Percentiles rank a stretch among this genome's conserved stretches.
Evolutionary conservation across 2,797 vertebrate genomes (phyloP).

Genomic region (Mus minutoides): DNA sequence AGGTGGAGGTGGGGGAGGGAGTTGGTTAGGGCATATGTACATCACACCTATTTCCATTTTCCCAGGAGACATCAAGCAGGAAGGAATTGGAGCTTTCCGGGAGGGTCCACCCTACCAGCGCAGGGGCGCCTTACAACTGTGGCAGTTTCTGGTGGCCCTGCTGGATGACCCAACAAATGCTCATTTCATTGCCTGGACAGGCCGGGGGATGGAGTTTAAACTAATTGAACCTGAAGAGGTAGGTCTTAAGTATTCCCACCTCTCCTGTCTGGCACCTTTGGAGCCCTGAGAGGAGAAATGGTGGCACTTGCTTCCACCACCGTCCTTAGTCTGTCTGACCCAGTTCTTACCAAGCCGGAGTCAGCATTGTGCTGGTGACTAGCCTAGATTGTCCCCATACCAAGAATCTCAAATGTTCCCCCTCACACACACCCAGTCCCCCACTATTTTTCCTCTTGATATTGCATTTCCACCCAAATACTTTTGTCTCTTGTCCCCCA

Average conservation of each 20-base stretch:
- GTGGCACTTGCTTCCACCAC: not conserved
- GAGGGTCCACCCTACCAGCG: constrained; percentile 96
- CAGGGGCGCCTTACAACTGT: constrained; percentile 96
- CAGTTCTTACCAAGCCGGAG: not conserved
- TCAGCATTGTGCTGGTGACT: not conserved
- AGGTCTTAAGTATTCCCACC: constrained; percentile 43
- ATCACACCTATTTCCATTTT: not conserved
- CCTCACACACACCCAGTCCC: too few relatives aligned
- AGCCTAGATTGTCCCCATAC: not conserved
- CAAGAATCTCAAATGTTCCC: not conserved
- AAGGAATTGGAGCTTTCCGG: constrained; percentile 89
- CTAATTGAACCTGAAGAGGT: constrained; percentile 99
- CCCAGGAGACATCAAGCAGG: constrained; percentile 96
- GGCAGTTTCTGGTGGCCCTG: constrained; percentile 97
- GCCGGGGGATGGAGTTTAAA: constrained; percentile 99
- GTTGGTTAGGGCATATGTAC: not conserved
- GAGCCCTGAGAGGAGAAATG: not conserved
- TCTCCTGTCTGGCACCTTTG: not conserved
- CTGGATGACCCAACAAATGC: constrained; percentile 95
- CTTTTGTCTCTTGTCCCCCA: constrained; percentile 74
- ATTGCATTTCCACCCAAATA: not conserved
- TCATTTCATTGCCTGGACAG: constrained; percentile 99
- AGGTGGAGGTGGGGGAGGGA: not conserved
- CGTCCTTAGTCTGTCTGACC: not conserved
- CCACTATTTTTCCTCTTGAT: not conserved